Base-by-base conservation (phyloP, 2,888 invertebrate species). In the Nemapogon koenigi region DNA sequence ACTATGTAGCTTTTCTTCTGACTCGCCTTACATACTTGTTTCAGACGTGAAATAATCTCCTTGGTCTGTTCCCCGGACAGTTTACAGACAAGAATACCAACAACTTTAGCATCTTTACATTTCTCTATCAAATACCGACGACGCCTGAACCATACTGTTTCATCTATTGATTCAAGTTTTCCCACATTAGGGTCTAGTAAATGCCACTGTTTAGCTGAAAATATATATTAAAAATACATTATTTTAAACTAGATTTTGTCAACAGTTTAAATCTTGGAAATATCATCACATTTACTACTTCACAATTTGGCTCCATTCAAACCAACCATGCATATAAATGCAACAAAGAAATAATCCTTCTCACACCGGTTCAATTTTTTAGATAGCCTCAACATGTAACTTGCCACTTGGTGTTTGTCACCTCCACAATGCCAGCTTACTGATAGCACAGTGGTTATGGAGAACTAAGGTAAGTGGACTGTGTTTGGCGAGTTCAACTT, bases 21-120 rank as follows among this genome's bases (percentile, higher is more conserved):
- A 39, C 89, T 87, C 2, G 81, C 64, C 51, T 84, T 85, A 26
- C 94, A 86, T 37, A 94, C 70, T 37, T 80, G 63, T 59, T 91
- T 89, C 48, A 95, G 67, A 39, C 88, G 81, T n/a, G 81, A 80
- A 7, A 96, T 87, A 6, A 90, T 85, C 39, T 86, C 82, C 27
- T 89, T 75, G 49, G 90, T 93, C 48, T 91, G 87, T 38, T 88
- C 83, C 7, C 95, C 89, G 2, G 91, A 91, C 6, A 97, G 78
- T 17, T 96, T 96, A 40, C 93, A 96, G n/a, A 95, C 87, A 10
- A 97, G 83, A 33, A 98, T 87, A 1, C 96, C 97, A 25, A 97
- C 81, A 3, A 88, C 87, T 46, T 83, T 81, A 1, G 96, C 93
- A 76, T 97, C 97, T 62, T 91, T 94, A 44, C 95, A 88, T 61